These are phyloP conservation scores for Centropus bengalensis DNA, from an alignment of 2,113 vertebrate species.

Conservation along the genomic window DNA sequence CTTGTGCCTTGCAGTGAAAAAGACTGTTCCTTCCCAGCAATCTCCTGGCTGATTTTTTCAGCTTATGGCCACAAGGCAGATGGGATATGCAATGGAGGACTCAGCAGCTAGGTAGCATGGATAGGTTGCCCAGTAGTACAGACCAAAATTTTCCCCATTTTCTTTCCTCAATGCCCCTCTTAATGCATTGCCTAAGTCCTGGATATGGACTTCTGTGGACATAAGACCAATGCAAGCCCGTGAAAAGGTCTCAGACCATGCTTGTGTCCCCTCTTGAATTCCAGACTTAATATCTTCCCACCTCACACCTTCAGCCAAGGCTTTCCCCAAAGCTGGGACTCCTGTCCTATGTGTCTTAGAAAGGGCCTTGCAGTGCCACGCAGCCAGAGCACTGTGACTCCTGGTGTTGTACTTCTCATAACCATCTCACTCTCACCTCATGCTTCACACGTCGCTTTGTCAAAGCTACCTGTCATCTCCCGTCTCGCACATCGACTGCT, in stretches of 20 bases:
- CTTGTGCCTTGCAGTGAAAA: background rate
- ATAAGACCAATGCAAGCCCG: background rate
- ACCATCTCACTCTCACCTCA: background rate
- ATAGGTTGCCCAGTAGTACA: background rate
- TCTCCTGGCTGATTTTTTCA: background rate
- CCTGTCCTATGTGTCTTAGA: background rate
- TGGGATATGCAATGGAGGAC: background rate
- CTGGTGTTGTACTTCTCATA: background rate
- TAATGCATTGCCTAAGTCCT: background rate
- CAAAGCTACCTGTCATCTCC: constrained; percentile 26
- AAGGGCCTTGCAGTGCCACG: background rate
- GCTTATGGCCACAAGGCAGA: background rate
- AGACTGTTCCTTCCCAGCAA: background rate
- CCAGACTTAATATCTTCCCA: background rate
- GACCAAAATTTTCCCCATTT: background rate
- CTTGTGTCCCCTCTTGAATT: background rate
- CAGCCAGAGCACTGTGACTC: background rate
- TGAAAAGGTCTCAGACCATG: background rate
- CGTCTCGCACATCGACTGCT: background rate
- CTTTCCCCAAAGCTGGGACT: background rate
- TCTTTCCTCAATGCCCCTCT: background rate
- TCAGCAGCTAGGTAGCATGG: background rate
- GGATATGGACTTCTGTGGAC: background rate
- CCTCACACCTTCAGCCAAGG: background rate
- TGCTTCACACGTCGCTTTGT: background rate